These are phyloP conservation scores for Alcis repandata DNA, from an alignment of 2,888 invertebrate genomes.

Conservation along the genomic window DNA sequence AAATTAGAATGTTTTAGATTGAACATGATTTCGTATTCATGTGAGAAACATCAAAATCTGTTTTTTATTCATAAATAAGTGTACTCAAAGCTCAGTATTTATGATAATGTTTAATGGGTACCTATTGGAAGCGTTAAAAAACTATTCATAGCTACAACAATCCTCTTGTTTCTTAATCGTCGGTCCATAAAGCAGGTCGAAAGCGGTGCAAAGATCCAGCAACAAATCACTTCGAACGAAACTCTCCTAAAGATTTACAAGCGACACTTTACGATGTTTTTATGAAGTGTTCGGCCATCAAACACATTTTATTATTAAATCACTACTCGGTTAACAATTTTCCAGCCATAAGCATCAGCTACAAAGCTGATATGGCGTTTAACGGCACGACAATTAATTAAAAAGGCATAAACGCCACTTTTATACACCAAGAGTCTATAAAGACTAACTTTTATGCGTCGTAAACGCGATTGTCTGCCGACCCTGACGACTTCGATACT, in stretches of 20 bases:
- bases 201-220: slow-evolving; percentile 1
- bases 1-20: slow-evolving; percentile 22
- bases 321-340: slow-evolving; percentile 81
- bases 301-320: slow-evolving; percentile 81
- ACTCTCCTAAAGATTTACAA: slow-evolving; percentile 63
- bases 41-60: slow-evolving; percentile 14
- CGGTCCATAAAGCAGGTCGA: slow-evolving; percentile 2
- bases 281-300: slow-evolving; percentile 76
- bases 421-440: slow-evolving; percentile 84
- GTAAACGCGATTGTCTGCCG: slow-evolving; percentile 86
- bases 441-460: slow-evolving; percentile 87
- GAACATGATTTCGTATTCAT: slow-evolving; percentile 19
- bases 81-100: slow-evolving; percentile 15
- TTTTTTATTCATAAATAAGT: slow-evolving; percentile 20
- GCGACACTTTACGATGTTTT: slow-evolving; percentile 73
- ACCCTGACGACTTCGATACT: slow-evolving; percentile 75
- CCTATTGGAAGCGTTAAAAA: slow-evolving; percentile 16
- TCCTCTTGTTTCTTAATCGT: slow-evolving; percentile 11
- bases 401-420: slow-evolving; percentile 85
- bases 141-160: slow-evolving; percentile 10
- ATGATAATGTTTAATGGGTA: slow-evolving; percentile 20
- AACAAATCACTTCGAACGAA: slow-evolving; percentile 56
- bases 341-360: slow-evolving; percentile 76
- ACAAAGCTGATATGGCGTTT: slow-evolving; percentile 83
- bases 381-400: slow-evolving; percentile 85